A percentile compares a stretch with the other conserved stretches of the same genome.
phyloP scores from a whole-genome alignment of 2,113 vertebrate genomes.

The Grammomys dolichurus region DNA sequence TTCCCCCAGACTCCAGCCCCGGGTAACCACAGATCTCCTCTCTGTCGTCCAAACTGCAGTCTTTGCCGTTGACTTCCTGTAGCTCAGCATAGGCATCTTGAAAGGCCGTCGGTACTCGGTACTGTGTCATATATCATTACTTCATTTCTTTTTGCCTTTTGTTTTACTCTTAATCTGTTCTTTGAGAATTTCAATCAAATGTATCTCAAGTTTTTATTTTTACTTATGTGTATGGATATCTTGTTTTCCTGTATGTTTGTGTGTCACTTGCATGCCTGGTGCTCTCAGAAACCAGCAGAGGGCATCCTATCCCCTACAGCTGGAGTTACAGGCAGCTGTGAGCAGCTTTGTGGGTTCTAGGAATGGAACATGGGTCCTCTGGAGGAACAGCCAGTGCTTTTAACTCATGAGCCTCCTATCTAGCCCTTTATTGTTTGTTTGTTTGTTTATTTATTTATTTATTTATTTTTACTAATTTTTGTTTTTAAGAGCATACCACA shows the following conservation, averaged over 20 bases:
- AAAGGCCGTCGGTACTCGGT: neutral
- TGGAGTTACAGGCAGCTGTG: neutral
- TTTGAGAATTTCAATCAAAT: neutral
- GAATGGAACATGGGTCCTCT: neutral
- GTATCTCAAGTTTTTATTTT: neutral
- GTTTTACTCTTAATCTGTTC: neutral
- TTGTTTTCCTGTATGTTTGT: neutral
- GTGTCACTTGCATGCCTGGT: neutral
- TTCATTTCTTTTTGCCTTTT: constrained; percentile 30
- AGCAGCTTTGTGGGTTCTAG: neutral
- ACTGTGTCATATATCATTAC: neutral
- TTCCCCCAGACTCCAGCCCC: neutral
- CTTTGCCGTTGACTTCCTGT: neutral
- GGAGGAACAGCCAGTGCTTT: neutral
- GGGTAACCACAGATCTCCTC: neutral
- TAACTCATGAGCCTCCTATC: neutral
- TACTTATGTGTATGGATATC: neutral
- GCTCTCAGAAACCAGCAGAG: neutral
- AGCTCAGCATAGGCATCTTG: neutral
- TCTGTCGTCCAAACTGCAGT: neutral
- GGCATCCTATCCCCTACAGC: neutral
- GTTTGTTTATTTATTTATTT: neutral
- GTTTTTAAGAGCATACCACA: neutral
- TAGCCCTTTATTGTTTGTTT: neutral
- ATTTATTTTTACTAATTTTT: neutral